These are phyloP conservation scores for Archilochus colubris DNA, from an alignment of 2,113 vertebrate genomes.

Conservation along the genomic window DNA sequence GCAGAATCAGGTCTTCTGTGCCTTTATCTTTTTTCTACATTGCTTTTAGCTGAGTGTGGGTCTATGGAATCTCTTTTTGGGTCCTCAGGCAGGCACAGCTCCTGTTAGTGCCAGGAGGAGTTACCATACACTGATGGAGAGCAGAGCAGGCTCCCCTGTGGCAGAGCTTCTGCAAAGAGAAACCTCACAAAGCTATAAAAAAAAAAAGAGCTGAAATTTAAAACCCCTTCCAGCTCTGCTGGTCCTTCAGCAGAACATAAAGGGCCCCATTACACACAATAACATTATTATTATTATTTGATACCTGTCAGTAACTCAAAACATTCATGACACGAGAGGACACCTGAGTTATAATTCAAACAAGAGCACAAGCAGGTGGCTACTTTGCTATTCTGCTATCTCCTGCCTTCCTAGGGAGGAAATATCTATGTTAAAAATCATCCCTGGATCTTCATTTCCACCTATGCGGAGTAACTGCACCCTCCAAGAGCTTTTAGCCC, in stretches of 20 bases:
- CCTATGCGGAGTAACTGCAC: not conserved
- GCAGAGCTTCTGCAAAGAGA: not conserved
- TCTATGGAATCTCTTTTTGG: not conserved
- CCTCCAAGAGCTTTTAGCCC: not conserved
- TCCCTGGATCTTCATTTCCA: not conserved
- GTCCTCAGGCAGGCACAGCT: not conserved
- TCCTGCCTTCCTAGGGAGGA: not conserved
- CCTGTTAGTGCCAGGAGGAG: not conserved
- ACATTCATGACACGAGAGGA: not conserved
- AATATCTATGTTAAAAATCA: not conserved
- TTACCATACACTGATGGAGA: accelerated
- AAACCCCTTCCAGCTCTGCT: not conserved
- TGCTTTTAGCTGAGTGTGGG: not conserved
- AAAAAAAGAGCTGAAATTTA: not conserved
- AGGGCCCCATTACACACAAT: not conserved
- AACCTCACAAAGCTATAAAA: accelerated
- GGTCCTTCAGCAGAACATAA: not conserved
- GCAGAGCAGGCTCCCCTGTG: not conserved
- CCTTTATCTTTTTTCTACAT: not conserved
- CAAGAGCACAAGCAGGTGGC: not conserved
- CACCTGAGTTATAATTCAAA: not conserved
- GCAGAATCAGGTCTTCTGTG: not conserved
- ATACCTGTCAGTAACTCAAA: not conserved
- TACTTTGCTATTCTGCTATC: not conserved
- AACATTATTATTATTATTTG: not conserved